Base-by-base conservation (phyloP, 2,113 vertebrate genomes). In the Nicator chloris region DNA sequence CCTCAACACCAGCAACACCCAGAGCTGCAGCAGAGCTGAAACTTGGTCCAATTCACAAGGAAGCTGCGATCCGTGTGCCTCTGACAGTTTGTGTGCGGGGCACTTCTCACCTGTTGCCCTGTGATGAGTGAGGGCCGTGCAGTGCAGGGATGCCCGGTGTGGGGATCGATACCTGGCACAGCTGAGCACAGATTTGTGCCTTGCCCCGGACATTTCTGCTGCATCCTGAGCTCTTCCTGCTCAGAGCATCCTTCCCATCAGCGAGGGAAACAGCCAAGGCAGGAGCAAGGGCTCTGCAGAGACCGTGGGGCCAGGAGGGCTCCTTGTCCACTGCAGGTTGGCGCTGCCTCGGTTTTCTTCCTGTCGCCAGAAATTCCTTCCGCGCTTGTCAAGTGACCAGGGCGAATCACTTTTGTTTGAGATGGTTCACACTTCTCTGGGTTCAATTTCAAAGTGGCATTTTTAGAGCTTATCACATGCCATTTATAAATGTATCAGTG, bases 361-460 rank as follows among this genome's bases (percentile, higher is more conserved):
- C 91, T 7, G 1, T 68, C 4, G 0, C 37, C 23, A 19, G 83
- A 83, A 95, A 89, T 82, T 73, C 75, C 65, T 77, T 50, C 81
- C 30, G 54, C 50, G 5, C 72, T 95, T 77, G 82, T 60, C 37
- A 2, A 96, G 85, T 86, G 91, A 86, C 95, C 95, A 79, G 88
- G 88, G 95, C 57, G 90, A 95, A 95, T 83, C 39, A 14, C 54
- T 94, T 91, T 78, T 92, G 82, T 88, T 95, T 95, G 95, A 86
- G 84, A 66, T 4, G 5, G 86, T 96, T 97, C 92, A 93, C 95
- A 95, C 96, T 93, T 95, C 78, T 64, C 91, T 12, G 54, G 95
- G 96, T 82, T 97, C 94, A 83, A 95, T 97, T 97, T 97, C 97
- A 97, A 96, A 97, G 97, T 92, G 94, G 95, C 91, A 81, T 96